Percentiles rank a stretch among this genome's conserved stretches.
Conservation (phyloP, 2,113 vertebrate genomes). For the Onychostoma macrolepis region DNA sequence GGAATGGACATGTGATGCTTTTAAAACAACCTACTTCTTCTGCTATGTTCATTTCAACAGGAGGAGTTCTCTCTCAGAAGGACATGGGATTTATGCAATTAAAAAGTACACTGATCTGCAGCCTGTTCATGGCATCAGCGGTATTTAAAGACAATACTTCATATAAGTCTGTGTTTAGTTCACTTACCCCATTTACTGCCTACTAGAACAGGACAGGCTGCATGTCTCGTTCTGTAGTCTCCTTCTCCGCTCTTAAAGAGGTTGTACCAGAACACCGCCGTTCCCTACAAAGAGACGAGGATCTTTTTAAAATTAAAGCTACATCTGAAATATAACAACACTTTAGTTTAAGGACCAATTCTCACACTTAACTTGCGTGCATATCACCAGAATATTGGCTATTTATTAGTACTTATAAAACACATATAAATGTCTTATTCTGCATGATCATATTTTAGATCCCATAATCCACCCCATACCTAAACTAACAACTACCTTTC, state of each 20-base stretch:
- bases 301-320: background rate
- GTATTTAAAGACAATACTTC: background rate
- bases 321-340: background rate
- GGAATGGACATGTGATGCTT: background rate
- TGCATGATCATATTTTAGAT: too few species aligned
- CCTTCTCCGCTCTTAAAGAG: slow-evolving; percentile 93
- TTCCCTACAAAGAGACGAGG: slow-evolving; percentile 79
- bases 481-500: too few species aligned
- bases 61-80: background rate
- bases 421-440: too few species aligned
- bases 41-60: background rate
- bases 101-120: background rate
- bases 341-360: too few species aligned
- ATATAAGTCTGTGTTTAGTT: background rate
- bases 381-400: too few species aligned
- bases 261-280: slow-evolving; percentile 98
- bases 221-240: slow-evolving; percentile 94
- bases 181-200: slow-evolving; percentile 98
- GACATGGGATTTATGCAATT: background rate
- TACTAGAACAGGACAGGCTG: slow-evolving; percentile 95
- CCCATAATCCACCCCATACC: too few species aligned
- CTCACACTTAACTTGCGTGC: too few species aligned
- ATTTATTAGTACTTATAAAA: too few species aligned
- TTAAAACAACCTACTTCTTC: background rate
- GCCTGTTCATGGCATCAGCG: background rate